These are phyloP conservation scores for Copidosoma floridanum DNA, from an alignment of 1,140 invertebrate species.

Conservation along the genomic window DNA sequence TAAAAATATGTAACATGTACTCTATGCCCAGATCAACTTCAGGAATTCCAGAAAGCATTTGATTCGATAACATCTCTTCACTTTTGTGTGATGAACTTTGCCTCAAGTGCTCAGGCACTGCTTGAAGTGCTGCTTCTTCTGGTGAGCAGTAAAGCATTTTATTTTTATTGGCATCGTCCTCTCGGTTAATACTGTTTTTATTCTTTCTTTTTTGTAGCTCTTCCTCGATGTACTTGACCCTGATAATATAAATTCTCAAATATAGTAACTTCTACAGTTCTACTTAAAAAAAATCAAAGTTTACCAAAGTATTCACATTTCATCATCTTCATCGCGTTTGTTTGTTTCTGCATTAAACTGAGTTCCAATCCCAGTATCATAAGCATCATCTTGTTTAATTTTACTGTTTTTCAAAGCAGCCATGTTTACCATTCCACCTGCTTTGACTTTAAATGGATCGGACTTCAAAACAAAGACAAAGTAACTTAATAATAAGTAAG, in stretches of 20 bases:
- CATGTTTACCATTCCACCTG: slow-evolving; percentile 91
- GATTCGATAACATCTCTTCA: slow-evolving; percentile 99
- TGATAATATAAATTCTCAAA: slow-evolving; percentile 47
- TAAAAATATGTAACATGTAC: no score
- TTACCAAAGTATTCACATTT: slow-evolving; percentile 70
- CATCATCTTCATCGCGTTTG: slow-evolving; percentile 96
- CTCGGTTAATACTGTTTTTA: slow-evolving; percentile 50
- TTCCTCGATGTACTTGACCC: slow-evolving; percentile 96
- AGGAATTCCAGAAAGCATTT: slow-evolving; percentile 99
- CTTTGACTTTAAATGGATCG: slow-evolving; percentile 78
- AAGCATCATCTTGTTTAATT: slow-evolving; percentile 78
- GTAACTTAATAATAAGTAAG: not conserved
- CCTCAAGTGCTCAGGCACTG: slow-evolving; percentile 83
- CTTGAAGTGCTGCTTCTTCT: slow-evolving; percentile 81
- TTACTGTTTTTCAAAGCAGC: slow-evolving; percentile 77
- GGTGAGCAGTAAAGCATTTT: slow-evolving; percentile 74
- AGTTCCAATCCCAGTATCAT: slow-evolving; percentile 89
- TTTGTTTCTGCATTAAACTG: slow-evolving; percentile 98
- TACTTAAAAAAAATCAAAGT: no score
- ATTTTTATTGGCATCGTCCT: slow-evolving; percentile 38
- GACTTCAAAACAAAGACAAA: slow-evolving; percentile 54
- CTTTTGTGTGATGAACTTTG: slow-evolving; percentile 78
- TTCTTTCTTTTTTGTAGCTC: slow-evolving; percentile 87
- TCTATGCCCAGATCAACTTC: slow-evolving; percentile 99
- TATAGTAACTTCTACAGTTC: no score